Evolutionary conservation across 2,797 vertebrate genomes (phyloP), one percentile per base, ranked within the genome.

Genomic region (Leptatherina wallacei): DNA sequence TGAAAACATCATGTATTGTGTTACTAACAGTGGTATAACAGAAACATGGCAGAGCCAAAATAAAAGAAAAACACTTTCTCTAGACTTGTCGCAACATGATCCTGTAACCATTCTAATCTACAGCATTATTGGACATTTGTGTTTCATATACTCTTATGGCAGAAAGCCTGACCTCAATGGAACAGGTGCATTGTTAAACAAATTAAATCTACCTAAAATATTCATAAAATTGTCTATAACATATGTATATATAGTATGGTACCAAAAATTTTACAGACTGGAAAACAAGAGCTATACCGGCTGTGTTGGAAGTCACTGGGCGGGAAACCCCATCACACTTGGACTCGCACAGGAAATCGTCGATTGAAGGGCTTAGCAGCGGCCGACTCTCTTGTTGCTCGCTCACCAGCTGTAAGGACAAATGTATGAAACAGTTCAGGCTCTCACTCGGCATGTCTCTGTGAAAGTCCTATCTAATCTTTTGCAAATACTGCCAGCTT

Each of bases 301-400:
- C 97, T 87, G 98, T 99, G 88, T 99, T 99, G 77, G 98, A 99
- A 20, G 97, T 99, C 90, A 99, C 95, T 52, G 97, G 97, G 77
- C 96, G 96, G 78, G 96, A 95, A 88, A 95, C 93, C 78, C 95
- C 95, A 94, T 99, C 96, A 65, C 97, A 95, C 93, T 99, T 99
- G 83, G 97, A 96, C 93, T 99, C 98, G 74, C 96, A 98, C 87
- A 99, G 96, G 92, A 99, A 99, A 94, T 99, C 98, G 42, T 99
- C 98, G 69, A 99, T 99, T 86, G 98, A 99, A 61, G 98, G 98
- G 77, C 98, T 99, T 83, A 99, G 94, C 78, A 99, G 97, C 52
- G 98, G 98, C 80, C 98, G 95, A 91, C 98, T 99, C 91, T 99
- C 98, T 94, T 99, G 98, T 88, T 98, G 98, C 91, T 99, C 98